A percentile compares a stretch with the other conserved stretches of the same genome.
Evolutionary conservation across 1,140 invertebrate genomes (phyloP).

Genomic region (Musca vetustissima): DNA sequence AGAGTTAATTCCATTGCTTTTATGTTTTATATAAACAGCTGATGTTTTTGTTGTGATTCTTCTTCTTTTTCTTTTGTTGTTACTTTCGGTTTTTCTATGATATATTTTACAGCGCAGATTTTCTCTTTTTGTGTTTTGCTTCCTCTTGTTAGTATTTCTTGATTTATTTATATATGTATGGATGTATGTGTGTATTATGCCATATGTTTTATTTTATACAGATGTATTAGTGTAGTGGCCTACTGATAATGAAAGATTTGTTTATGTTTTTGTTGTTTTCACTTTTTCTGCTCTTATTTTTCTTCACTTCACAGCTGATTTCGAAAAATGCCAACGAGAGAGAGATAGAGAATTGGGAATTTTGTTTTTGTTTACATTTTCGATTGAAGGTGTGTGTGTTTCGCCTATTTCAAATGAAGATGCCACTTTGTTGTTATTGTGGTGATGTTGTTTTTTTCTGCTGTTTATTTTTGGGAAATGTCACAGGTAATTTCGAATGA

Average conservation of each 20-base stretch:
- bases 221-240: not conserved
- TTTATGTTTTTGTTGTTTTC: conserved; percentile 3
- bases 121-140: not conserved
- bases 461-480: too few species aligned
- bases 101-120: conserved; percentile 5
- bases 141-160: not conserved
- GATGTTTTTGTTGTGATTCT: not conserved
- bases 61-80: not conserved
- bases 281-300: not conserved
- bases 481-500: too few species aligned
- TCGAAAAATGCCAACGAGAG: conserved; percentile 1
- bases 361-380: not conserved
- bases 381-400: not conserved
- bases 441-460: too few species aligned
- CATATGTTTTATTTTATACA: too few species aligned
- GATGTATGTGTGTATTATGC: too few species aligned
- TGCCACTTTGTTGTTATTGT: too few species aligned
- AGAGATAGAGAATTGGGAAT: not conserved
- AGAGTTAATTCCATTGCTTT: too few species aligned
- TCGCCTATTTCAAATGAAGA: too few species aligned
- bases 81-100: not conserved
- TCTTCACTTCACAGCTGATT: conserved; percentile 14
- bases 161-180: not conserved
- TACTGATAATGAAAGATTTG: conserved; percentile 20
- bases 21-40: not conserved